Percentiles rank a stretch among this genome's conserved stretches.
Conservation (phyloP, 2,113 vertebrate species). For the Heterocephalus glaber region DNA sequence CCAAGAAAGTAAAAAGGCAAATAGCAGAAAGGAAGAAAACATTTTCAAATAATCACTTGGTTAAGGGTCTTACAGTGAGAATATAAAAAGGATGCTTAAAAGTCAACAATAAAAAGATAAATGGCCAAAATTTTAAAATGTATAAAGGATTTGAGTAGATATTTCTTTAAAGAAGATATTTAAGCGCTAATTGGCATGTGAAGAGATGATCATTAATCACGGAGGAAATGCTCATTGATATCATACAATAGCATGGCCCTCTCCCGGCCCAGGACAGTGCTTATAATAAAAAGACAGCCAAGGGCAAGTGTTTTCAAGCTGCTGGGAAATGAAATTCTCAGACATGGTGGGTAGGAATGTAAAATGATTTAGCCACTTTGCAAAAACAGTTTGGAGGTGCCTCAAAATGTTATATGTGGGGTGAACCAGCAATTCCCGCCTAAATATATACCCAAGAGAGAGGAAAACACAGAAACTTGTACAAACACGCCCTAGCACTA, state of each 20-base stretch:
- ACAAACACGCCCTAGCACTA: background rate
- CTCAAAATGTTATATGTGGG: background rate
- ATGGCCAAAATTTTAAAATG: background rate
- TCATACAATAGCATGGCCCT: background rate
- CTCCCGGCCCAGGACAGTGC: background rate
- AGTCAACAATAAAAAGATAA: background rate
- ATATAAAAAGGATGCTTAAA: background rate
- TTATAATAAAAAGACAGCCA: background rate
- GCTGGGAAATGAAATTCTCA: background rate
- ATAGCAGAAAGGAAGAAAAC: background rate
- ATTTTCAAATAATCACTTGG: background rate
- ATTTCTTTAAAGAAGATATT: background rate
- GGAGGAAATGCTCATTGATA: background rate
- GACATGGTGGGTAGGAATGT: background rate
- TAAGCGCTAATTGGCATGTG: background rate
- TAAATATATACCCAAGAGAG: background rate
- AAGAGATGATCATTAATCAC: background rate
- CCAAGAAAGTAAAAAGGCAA: background rate
- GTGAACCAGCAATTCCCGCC: background rate
- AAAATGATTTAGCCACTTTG: background rate
- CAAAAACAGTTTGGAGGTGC: background rate
- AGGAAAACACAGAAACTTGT: background rate
- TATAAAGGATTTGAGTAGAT: background rate
- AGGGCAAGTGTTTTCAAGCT: background rate
- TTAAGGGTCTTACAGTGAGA: background rate